Evolutionary conservation across 2,113 vertebrate genomes (phyloP), one percentile per base, ranked within the genome.

Genomic region (Lamprotornis superbus): DNA sequence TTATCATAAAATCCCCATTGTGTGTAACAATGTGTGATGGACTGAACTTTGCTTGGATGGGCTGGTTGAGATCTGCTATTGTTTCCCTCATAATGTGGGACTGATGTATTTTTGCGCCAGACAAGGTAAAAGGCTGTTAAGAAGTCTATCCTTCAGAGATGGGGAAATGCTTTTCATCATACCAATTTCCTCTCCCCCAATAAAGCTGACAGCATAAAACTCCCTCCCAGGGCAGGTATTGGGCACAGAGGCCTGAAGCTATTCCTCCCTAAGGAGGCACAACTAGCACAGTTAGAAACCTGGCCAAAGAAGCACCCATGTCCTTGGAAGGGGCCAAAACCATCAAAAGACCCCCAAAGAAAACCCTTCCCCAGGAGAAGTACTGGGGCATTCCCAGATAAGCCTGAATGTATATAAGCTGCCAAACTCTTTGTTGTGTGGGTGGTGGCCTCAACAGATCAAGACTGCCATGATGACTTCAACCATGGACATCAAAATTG

Each of bases 351-450:
- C 7, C 4, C 20, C 20, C 5, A 3, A 35, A 60, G 40, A 27
- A 83, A 61, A 47, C 2, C 21, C 18, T 11, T 55, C n/a, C 21
- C 17, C 0, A 0, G 11, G 8, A 25, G 14, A 55, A 47, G 17
- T 47, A 40, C 21, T 30, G 47, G n/a, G 47, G 40, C 21, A 76
- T 40, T 75, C n/a, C 53, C 46, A 68, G 20, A 35, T 31, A 53
- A 47, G 21, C 47, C 47, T 61, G 56, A 49, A 69, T 15, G 14
- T 19, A 42, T 23, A 25, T 9, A 69, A 55, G 22, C 25, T 9
- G 8, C 33, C 18, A 25, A 37, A 77, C 15, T 49, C n/a, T 39
- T 22, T 49, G 35, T 22, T 49, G 40, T 13, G 5, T 50, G 49
- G 31, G 18, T 33, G 19, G 12, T 23, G 18, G n/a, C 40, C 22